Evolutionary conservation across 92 coral and sea anemone genomes (phyloP), one percentile per base, ranked within the genome.

Genomic region (Chrysogorgia sp.): DNA sequence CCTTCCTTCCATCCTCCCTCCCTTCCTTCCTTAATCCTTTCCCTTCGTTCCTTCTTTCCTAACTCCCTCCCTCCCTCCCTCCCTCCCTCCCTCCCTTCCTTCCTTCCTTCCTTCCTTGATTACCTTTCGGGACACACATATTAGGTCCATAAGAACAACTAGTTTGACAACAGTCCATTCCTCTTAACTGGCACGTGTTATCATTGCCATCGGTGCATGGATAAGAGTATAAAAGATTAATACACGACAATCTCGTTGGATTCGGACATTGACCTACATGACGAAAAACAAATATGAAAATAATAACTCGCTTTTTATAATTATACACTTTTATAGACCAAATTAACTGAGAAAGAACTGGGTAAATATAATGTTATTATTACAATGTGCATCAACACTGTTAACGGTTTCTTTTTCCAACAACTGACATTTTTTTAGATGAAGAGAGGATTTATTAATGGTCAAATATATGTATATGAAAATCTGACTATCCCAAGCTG

Each of bases 91-190:
- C 23, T n/a, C 3, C 32, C 32, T 57, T 23, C 63, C 6, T 13
- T 5, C 20, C 59, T 6, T 52, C 59, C 20, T 52, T 23, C 3
- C 7, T 4, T 52, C 26, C 59, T 25, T 34, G 35, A 88, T 77
- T 79, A 93, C 98, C 92, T 89, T 91, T 82, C 2, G 98, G 98
- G 21, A 92, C 83, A 47, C 98, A 94, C 98, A 94, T 94, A 41
- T 63, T 81, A 41, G 86, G 86, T 31, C 97, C 98, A 57, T 91
- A 94, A 17, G 79, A 75, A 67, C 96, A 94, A 41, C 67, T 78
- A 6, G 98, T 89, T 24, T 65, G 75, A 75, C 98, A 94, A 52
- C 98, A 94, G 5, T 86, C 82, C 98, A 94, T 94, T 9, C 98
- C 98, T 40, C 89, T 91, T 74, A 91, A 93, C 60, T 89, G 90